A percentile compares a stretch with the other conserved stretches of the same genome.
phyloP scores from a whole-genome alignment of 2,888 invertebrate genomes.

The Parthenolecanium corni region DNA sequence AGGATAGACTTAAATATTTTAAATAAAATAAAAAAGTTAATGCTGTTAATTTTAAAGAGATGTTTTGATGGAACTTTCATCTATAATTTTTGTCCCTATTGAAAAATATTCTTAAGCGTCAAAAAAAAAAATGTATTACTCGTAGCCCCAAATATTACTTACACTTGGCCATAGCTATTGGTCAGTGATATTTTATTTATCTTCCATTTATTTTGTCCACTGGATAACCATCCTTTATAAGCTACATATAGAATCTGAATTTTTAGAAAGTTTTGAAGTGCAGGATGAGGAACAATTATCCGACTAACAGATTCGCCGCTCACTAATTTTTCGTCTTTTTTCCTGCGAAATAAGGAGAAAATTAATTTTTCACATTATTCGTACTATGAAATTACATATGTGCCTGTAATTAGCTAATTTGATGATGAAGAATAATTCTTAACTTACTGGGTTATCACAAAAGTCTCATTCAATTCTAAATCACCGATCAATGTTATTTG shows the following conservation, averaged over 20 bases:
- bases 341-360: conserved; percentile 42
- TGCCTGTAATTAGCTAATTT: background rate
- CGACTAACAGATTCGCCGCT: conserved; percentile 63
- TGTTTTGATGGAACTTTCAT: no score
- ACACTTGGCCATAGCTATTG: conserved; percentile 74
- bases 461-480: conserved; percentile 73
- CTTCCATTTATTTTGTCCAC: conserved; percentile 65
- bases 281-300: conserved; percentile 80
- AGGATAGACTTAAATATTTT: background rate
- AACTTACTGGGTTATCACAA: conserved; percentile 72
- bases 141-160: no score
- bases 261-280: conserved; percentile 58
- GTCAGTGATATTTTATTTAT: conserved; percentile 71
- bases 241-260: conserved; percentile 71
- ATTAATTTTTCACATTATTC: no score
- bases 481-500: conserved; percentile 66
- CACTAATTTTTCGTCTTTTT: conserved; percentile 62
- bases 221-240: conserved; percentile 82
- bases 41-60: no score
- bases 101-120: no score
- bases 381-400: background rate
- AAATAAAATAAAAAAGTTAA: background rate
- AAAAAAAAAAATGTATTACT: no score
- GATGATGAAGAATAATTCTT: conserved; percentile 36
- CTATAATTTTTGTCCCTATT: no score